These are phyloP conservation scores for Phytoseiulus persimilis DNA, from an alignment of 2,888 invertebrate species.

Conservation along the genomic window DNA sequence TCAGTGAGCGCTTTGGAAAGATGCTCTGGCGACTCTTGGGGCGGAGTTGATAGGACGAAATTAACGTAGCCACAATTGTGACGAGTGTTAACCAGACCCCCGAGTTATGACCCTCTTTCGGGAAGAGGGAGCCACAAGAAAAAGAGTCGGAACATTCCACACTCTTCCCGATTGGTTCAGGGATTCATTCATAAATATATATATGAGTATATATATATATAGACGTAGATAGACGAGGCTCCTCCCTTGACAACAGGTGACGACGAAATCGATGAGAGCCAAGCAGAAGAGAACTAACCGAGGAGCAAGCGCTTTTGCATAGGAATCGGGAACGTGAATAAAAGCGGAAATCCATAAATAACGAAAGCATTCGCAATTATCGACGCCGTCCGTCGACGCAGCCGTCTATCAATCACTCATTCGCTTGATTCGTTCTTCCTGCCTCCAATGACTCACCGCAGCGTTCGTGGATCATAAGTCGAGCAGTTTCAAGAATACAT, in stretches of 20 bases:
- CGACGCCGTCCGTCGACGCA: too few relatives aligned
- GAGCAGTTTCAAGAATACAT: too few relatives aligned
- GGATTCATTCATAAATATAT: not conserved
- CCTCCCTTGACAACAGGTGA: too few relatives aligned
- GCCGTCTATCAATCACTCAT: too few relatives aligned
- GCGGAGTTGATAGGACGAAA: not conserved
- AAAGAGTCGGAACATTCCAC: not conserved
- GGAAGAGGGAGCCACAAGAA: not conserved
- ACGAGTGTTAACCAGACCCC: not conserved
- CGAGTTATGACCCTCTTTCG: not conserved
- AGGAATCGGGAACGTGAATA: not conserved
- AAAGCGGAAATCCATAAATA: too few relatives aligned
- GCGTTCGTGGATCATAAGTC: too few relatives aligned
- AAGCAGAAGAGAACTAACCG: not conserved
- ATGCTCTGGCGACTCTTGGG: not conserved
- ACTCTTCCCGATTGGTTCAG: not conserved
- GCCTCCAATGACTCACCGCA: too few relatives aligned
- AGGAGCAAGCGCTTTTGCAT: not conserved
- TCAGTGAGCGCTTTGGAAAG: not conserved
- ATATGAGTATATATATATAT: not conserved
- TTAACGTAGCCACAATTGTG: not conserved
- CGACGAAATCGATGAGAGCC: too few relatives aligned
- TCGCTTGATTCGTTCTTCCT: too few relatives aligned
- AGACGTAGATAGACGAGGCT: not conserved
- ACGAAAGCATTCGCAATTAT: too few relatives aligned